Evolutionary conservation across 2,888 invertebrate species (phyloP).

Genomic region (Clostera curtula): DNA sequence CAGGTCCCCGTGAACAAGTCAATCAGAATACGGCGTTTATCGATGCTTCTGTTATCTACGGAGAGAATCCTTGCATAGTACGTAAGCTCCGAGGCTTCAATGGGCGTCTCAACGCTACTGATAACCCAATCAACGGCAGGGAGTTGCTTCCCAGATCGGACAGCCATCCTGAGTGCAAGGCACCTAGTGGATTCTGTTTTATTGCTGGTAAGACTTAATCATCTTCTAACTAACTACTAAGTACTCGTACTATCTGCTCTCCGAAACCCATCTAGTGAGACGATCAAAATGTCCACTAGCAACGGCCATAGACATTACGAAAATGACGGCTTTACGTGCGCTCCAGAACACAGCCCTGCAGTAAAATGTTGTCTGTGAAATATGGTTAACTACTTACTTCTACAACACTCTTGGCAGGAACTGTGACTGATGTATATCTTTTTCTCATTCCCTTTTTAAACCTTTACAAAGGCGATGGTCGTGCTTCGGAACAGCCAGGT

Average conservation of each 20-base stretch:
- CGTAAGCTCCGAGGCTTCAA: slow-evolving; percentile 84
- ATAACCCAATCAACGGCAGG: slow-evolving; percentile 82
- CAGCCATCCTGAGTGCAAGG: slow-evolving; percentile 90
- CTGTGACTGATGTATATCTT: neutral
- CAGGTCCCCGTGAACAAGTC: slow-evolving; percentile 92
- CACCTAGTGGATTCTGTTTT: slow-evolving; percentile 89
- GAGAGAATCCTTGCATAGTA: slow-evolving; percentile 89
- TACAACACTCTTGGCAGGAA: too few species aligned
- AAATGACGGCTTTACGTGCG: too few species aligned
- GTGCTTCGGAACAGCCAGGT: slow-evolving; percentile 94
- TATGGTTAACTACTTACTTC: too few species aligned
- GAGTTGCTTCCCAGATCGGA: slow-evolving; percentile 87
- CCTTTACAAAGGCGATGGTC: slow-evolving; percentile 82
- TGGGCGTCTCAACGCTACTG: slow-evolving; percentile 88
- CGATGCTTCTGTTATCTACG: slow-evolving; percentile 91
- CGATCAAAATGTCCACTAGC: too few species aligned
- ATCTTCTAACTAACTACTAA: too few species aligned
- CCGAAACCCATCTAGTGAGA: too few species aligned
- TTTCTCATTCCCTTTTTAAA: neutral
- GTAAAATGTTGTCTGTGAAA: too few species aligned
- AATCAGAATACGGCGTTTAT: slow-evolving; percentile 95
- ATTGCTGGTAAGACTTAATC: slow-evolving; percentile 78
- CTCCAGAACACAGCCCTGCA: too few species aligned
- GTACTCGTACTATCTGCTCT: too few species aligned
- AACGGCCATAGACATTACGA: too few species aligned